These are phyloP conservation scores for Lycaon pictus DNA, from an alignment of 2,113 vertebrate genomes.

Conservation along the genomic window DNA sequence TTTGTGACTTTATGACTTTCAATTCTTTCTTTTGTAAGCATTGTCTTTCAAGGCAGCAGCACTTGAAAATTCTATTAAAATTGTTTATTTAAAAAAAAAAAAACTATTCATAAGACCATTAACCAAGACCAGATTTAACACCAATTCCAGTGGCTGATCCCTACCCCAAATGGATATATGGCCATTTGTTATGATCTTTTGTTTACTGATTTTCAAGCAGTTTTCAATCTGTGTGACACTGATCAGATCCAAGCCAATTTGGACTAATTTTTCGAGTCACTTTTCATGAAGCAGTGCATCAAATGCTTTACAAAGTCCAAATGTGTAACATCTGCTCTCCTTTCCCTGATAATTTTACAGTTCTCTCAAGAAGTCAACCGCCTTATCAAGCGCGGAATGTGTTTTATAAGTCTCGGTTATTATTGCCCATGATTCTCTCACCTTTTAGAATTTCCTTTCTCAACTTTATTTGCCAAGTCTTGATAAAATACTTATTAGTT, in stretches of 20 bases:
- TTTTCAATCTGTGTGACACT: conserved; percentile 76
- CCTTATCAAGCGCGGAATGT: conserved; percentile 72
- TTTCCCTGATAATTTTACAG: conserved; percentile 68
- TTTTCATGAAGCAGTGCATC: conserved; percentile 72
- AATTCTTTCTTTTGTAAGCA: background rate
- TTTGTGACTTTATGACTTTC: conserved; percentile 41
- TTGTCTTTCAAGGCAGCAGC: background rate
- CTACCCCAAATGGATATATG: background rate
- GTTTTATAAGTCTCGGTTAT: conserved; percentile 68
- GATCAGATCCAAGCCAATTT: conserved; percentile 78
- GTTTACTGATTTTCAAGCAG: conserved; percentile 72
- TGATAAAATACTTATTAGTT: conserved; percentile 74
- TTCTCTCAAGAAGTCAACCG: conserved; percentile 73
- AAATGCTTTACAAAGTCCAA: conserved; percentile 66
- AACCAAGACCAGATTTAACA: conserved; percentile 72
- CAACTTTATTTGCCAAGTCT: conserved; percentile 69
- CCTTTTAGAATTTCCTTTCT: conserved; percentile 71
- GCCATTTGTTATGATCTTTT: conserved; percentile 71
- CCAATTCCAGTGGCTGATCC: conserved; percentile 66
- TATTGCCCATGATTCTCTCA: conserved; percentile 68
- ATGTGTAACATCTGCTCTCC: conserved; percentile 76
- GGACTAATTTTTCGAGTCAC: conserved; percentile 75
- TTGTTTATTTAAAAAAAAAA: conserved; percentile 67
- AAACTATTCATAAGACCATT: conserved; percentile 67
- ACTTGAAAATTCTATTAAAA: conserved; percentile 72